phyloP scores from a whole-genome alignment of 2,888 invertebrate species.

The Mythimna pallens region DNA sequence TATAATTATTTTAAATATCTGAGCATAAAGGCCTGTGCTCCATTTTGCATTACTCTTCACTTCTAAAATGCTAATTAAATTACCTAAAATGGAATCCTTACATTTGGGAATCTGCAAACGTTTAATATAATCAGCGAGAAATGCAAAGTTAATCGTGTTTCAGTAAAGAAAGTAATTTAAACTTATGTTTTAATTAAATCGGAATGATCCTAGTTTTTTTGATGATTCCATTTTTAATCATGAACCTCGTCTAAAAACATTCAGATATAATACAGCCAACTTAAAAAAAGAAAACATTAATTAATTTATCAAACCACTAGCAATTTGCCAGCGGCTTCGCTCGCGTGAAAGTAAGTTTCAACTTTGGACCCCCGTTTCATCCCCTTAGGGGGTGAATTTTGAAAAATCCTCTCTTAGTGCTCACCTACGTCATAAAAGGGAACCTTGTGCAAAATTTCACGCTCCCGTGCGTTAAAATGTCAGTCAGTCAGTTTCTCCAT shows the following conservation, averaged over 20 bases:
- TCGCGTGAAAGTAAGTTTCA: no score
- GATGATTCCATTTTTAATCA: background rate
- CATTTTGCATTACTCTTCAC: background rate
- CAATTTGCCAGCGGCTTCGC: no score
- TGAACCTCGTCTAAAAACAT: background rate
- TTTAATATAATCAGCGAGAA: constrained; percentile 2
- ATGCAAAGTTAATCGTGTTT: constrained; percentile 7
- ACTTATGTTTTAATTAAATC: background rate
- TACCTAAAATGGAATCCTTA: background rate
- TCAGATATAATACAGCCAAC: background rate
- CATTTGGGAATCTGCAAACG: constrained; percentile 1
- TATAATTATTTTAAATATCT: background rate
- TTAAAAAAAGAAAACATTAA: no score
- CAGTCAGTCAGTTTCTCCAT: no score
- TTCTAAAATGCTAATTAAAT: constrained; percentile 32
- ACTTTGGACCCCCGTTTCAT: no score
- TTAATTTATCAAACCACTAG: no score
- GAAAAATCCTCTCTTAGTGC: no score
- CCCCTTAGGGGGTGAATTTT: no score
- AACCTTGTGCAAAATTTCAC: no score
- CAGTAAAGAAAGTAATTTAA: background rate
- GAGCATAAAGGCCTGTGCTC: background rate
- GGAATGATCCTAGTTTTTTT: background rate
- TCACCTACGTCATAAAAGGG: no score
- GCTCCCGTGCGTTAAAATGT: no score